Evolutionary conservation across 2,888 invertebrate genomes (phyloP), one percentile per base, ranked within the genome.

Genomic region (Plagodis dolabraria): DNA sequence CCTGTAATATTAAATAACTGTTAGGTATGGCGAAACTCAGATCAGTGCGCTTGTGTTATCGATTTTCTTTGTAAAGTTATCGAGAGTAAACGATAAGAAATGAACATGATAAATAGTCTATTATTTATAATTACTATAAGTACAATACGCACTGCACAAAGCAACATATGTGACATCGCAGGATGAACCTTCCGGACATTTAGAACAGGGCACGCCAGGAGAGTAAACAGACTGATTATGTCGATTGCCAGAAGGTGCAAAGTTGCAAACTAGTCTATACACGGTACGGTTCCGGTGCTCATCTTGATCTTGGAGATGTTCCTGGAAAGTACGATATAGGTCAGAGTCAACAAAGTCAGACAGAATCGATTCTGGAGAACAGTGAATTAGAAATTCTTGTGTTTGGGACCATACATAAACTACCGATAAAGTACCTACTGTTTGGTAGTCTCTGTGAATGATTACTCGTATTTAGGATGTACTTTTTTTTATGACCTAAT

Each of bases 251-350:
- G 77, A 75, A 0, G 91, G 88, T 6, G 82, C 77, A 64, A 92
- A 92, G 72, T 92, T 92, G 65, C 92, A 92, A 5, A 92, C 86
- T 47, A 92, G 67, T 69, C 89, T 82, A 59, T 87, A 80, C 33
- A 91, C 82, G 9, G 83, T 86, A 56, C 82, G 80, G 33, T 85
- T 81, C 58, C 68, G 79, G 6, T 64, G 64, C 2, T 12, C 57
- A 50, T 63, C 60, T 34, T 60, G 53, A 54, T 72, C 71, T 36
- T 74, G 65, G 9, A 73, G 57, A 34, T 62, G 70, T 67, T 85
- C 84, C 88, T 88, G 68, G 67, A 76, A 67, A 38, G 22, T 22
- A 4, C 22, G 4, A 22, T 22, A 22, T 22, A 4, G 2, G 22
- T 22, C n/a, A n/a, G n/a, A n/a, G 22, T 2, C 22, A 2, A 4